Base-by-base conservation (phyloP, 2,888 invertebrate genomes). In the Polymixis lichenea region DNA sequence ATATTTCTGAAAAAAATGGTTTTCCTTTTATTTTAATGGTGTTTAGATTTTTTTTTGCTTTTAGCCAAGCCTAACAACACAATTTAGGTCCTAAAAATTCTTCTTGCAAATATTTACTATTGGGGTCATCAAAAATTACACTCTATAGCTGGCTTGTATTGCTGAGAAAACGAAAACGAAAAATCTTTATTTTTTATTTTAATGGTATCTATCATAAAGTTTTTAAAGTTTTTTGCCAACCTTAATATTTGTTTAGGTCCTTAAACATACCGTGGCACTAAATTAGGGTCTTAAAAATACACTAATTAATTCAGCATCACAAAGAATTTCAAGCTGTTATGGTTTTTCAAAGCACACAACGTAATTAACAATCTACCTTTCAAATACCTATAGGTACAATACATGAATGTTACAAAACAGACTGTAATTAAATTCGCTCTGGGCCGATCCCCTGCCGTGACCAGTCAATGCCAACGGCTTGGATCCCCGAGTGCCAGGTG, bases 381-480 rank as follows among this genome's bases (percentile, higher is more conserved):
- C 46, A 65, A 65, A 49, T 65, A 60, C 60, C 9, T 19, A 56
- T 17, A 22, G 32, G 4, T 32, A 28, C 3, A 38, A 28, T 46
- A 15, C 55, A 19, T 61, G 22, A 22, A 22, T 25, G n/a, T n/a
- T 19, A 51, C 7, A n/a, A n/a, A 56, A 0, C 32, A 58, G 46
- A 28, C 25, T 15, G 7, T 46, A 56, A 55, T 55, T 53, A 32
- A 72, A 25, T 72, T 73, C 22, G 15, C 17, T 55, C 15, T 43
- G 22, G 0, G 11, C 43, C 38, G 43, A 28, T 8, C 25, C 38
- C 25, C 13, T 25, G 46, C 32, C 64, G 66, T 81, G 66, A 75
- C 82, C 55, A 22, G 68, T 82, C 82, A 77, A 69, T 77, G 49
- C 68, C 9, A 66, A 62, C 75, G 25, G 15, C 64, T 38, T 32